Conservation (phyloP, 2,888 invertebrate genomes). For the Ormyrus pomaceus region DNA sequence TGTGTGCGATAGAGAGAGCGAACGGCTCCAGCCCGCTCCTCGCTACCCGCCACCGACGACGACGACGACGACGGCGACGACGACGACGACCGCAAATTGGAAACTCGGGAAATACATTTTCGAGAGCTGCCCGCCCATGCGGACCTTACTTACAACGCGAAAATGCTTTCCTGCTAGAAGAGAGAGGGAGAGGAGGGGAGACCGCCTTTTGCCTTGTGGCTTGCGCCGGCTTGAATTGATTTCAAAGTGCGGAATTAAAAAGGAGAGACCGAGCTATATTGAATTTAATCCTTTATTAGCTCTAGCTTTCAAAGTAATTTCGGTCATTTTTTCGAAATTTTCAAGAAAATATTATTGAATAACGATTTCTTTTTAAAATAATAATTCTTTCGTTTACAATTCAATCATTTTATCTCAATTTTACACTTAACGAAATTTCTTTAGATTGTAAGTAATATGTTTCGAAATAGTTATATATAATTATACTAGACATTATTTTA, state of each 20-base stretch:
- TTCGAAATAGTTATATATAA: too few species aligned
- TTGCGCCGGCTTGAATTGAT: slow-evolving; percentile 33
- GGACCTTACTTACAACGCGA: slow-evolving; percentile 6
- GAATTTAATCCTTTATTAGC: neutral
- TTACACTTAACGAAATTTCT: too few species aligned
- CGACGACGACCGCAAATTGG: slow-evolving; percentile 71
- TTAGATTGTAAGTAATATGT: too few species aligned
- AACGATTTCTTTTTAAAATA: too few species aligned
- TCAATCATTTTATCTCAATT: too few species aligned
- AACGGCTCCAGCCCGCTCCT: neutral
- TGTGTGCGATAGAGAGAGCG: neutral
- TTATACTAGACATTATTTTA: too few species aligned
- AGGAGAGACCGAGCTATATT: neutral
- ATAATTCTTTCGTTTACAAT: too few species aligned
- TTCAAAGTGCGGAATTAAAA: slow-evolving; percentile 30
- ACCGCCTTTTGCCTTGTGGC: slow-evolving; percentile 15
- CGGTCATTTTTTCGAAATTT: too few species aligned
- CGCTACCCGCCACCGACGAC: neutral
- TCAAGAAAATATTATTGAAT: too few species aligned
- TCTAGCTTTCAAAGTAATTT: too few species aligned
- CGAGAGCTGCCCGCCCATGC: slow-evolving; percentile 49
- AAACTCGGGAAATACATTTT: slow-evolving; percentile 73
- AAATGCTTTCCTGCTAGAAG: slow-evolving; percentile 8
- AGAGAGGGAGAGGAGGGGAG: neutral
- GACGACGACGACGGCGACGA: neutral